Evolutionary conservation across 2,888 invertebrate genomes (phyloP).

Genomic region (Barypeithes pellucidus): DNA sequence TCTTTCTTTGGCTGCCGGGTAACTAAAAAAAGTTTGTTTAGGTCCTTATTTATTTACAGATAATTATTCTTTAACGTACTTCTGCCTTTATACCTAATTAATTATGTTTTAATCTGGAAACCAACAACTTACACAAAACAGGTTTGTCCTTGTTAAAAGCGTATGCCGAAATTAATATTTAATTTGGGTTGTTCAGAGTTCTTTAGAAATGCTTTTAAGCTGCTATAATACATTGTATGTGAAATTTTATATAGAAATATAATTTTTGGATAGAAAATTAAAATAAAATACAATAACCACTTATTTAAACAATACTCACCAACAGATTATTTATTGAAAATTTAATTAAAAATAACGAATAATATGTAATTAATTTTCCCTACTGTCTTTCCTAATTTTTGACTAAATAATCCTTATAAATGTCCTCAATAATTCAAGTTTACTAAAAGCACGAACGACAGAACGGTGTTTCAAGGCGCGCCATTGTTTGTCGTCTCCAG

Average conservation of each 20-base stretch:
- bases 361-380: too few relatives aligned
- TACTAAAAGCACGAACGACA: constrained; percentile 7
- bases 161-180: not conserved
- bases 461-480: constrained; percentile 2
- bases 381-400: not conserved
- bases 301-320: not conserved
- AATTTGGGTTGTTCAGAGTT: not conserved
- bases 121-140: not conserved
- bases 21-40: not conserved
- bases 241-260: not conserved
- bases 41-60: not conserved
- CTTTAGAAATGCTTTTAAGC: not conserved
- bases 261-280: not conserved
- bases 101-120: constrained; percentile 10
- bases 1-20: too few relatives aligned
- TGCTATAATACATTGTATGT: not conserved
- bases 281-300: not conserved
- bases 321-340: not conserved
- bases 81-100: not conserved
- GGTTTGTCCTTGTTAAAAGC: not conserved
- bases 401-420: not conserved
- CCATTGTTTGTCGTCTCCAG: constrained; percentile 9
- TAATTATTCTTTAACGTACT: not conserved
- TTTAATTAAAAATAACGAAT: too few relatives aligned
- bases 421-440: not conserved